Percentiles rank a stretch among this genome's conserved stretches.
These are phyloP conservation scores for Argyresthia goedartella DNA, from an alignment of 2,888 invertebrate genomes.

Conservation along the genomic window DNA sequence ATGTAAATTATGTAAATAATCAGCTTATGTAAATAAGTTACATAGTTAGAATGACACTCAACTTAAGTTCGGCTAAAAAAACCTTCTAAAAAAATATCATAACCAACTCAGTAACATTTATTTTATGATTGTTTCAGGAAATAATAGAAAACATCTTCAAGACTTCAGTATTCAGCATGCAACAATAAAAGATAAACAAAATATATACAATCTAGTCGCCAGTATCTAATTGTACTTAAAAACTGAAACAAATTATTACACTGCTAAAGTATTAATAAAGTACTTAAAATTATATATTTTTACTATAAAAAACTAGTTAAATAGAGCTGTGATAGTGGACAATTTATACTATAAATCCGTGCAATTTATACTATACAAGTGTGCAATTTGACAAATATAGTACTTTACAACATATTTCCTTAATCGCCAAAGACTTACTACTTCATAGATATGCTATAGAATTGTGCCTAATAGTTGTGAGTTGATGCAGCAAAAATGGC, in stretches of 20 bases:
- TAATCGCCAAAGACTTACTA: conserved; percentile 34
- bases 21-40: too few species aligned
- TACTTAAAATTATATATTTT: conserved; percentile 20
- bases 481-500: conserved; percentile 43
- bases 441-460: conserved; percentile 7
- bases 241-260: background rate
- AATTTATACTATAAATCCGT: conserved; percentile 5
- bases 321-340: conserved; percentile 13
- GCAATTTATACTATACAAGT: conserved; percentile 14
- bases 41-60: too few species aligned
- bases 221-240: conserved; percentile 50
- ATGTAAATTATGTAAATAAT: too few species aligned
- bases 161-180: background rate
- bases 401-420: background rate
- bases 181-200: background rate
- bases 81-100: too few species aligned
- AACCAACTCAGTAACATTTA: too few species aligned
- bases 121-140: background rate
- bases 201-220: conserved; percentile 49
- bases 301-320: conserved; percentile 5
- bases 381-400: conserved; percentile 22
- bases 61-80: too few species aligned
- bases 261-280: conserved; percentile 26
- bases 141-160: background rate
- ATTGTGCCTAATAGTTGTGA: conserved; percentile 1